These are phyloP conservation scores for Esox lucius DNA, from an alignment of 2,797 vertebrate species.

Conservation along the genomic window DNA sequence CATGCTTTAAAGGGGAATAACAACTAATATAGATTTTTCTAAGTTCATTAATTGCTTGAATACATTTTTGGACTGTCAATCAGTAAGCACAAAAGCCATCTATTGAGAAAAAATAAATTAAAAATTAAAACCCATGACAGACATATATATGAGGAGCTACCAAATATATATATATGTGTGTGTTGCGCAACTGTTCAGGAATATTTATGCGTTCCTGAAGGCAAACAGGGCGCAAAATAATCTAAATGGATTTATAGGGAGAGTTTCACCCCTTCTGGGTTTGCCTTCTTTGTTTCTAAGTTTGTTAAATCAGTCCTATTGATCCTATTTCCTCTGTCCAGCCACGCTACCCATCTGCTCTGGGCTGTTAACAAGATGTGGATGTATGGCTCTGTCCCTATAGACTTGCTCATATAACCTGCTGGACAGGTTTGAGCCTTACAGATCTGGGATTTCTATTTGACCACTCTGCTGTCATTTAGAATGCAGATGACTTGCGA, in stretches of 20 bases:
- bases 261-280: conserved; percentile 48
- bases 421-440: background rate
- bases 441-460: background rate
- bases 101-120: no score
- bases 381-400: conserved; percentile 44
- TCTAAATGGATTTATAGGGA: conserved; percentile 41
- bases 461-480: no score
- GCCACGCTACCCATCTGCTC: conserved; percentile 56
- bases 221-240: background rate
- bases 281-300: conserved; percentile 47
- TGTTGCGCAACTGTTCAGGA: background rate
- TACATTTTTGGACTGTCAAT: no score
- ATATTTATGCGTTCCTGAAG: background rate
- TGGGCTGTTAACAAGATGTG: conserved; percentile 35
- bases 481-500: no score
- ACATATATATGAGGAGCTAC: no score
- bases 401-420: conserved; percentile 26
- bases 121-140: no score
- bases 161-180: no score
- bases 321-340: conserved; percentile 39
- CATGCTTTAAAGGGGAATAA: no score
- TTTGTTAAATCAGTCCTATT: conserved; percentile 31
- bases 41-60: no score
- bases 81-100: no score
- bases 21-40: no score